Conservation (phyloP, 1,140 invertebrate species). For the Elymnias hypermnestra region DNA sequence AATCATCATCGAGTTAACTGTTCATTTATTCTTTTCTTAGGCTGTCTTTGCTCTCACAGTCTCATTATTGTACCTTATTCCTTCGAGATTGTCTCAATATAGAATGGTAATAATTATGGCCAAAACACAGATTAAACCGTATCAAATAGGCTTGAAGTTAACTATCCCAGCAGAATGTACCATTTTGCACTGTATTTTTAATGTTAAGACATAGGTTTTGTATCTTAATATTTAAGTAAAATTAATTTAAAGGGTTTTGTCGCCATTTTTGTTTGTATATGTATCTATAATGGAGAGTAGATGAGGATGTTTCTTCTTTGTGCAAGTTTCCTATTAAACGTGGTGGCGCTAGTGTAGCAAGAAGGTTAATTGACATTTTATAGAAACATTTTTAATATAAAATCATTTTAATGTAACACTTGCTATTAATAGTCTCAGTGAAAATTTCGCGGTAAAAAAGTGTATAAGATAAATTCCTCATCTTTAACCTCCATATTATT, state of each 20-base stretch:
- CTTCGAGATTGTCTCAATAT: neutral
- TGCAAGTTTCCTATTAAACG: too few species aligned
- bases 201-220: slow-evolving; percentile 22
- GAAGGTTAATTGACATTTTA: too few species aligned
- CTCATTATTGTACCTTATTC: neutral
- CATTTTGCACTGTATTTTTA: slow-evolving; percentile 22
- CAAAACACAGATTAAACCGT: slow-evolving; percentile 7
- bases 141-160: slow-evolving; percentile 4
- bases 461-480: too few species aligned
- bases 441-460: too few species aligned
- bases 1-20: too few species aligned
- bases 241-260: slow-evolving; percentile 18
- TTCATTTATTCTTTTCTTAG: too few species aligned
- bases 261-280: slow-evolving; percentile 19
- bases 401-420: too few species aligned
- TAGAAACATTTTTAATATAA: too few species aligned
- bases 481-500: too few species aligned
- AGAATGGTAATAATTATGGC: neutral
- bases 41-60: too few species aligned
- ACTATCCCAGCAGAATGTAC: slow-evolving; percentile 13
- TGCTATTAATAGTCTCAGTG: too few species aligned
- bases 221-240: slow-evolving; percentile 22
- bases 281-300: neutral
- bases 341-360: too few species aligned
- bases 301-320: neutral